Percentiles rank a stretch among this genome's conserved stretches.
phyloP scores from a whole-genome alignment of 2,113 vertebrate genomes.

The Capreolus pygargus region DNA sequence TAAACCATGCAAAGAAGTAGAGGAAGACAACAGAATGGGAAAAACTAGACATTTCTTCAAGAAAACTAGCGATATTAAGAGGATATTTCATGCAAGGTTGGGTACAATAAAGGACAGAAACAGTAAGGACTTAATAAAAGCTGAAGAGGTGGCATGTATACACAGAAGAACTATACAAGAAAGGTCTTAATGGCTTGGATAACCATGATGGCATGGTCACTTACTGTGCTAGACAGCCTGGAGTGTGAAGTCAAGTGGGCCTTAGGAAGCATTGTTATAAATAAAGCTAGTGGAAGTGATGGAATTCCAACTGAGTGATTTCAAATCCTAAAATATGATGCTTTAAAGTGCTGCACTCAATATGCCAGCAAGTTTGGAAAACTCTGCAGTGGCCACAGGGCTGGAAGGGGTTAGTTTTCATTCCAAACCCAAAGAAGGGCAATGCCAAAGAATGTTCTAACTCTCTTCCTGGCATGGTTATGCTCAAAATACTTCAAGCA shows the following conservation, averaged over 20 bases:
- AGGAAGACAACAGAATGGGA: background rate
- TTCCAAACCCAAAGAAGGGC: background rate
- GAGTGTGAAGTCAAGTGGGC: background rate
- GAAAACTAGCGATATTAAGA: background rate
- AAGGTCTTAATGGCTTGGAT: background rate
- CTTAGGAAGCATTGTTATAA: background rate
- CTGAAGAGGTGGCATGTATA: background rate
- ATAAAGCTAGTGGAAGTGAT: background rate
- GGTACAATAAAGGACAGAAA: background rate
- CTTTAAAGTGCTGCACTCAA: background rate
- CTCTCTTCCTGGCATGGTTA: background rate
- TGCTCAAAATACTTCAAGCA: background rate
- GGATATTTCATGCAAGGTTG: background rate
- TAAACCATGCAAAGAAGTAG: background rate
- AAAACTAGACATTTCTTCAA: background rate
- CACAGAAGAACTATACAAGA: background rate
- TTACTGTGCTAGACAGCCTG: background rate
- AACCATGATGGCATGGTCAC: background rate
- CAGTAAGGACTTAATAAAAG: background rate
- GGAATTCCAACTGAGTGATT: background rate
- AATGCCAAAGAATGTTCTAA: background rate
- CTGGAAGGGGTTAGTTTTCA: background rate
- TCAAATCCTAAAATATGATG: background rate
- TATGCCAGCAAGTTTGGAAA: background rate
- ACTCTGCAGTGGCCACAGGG: background rate